Evolutionary conservation across 2,797 vertebrate genomes (phyloP).

Genomic region (Alfaro cultratus): DNA sequence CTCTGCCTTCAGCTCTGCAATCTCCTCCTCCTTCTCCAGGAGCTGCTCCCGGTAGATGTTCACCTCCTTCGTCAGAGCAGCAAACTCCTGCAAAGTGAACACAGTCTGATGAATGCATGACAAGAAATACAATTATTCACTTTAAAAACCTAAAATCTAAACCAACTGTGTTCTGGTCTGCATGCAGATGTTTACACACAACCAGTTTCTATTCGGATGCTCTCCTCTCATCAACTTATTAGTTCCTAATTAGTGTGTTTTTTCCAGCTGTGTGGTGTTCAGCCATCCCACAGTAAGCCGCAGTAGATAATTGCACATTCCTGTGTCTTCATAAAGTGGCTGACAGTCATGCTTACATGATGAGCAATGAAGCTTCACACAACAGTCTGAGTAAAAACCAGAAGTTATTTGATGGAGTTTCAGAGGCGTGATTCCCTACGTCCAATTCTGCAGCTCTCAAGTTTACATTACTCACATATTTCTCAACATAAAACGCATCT

Average conservation of each 20-base stretch:
- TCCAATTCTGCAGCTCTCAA: background rate
- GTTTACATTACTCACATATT: background rate
- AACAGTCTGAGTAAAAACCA: background rate
- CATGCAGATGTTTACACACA: background rate
- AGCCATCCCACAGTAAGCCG: background rate
- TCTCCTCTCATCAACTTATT: background rate
- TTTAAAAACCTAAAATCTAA: background rate
- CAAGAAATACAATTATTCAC: background rate
- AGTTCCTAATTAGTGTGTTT: background rate
- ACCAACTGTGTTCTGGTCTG: background rate
- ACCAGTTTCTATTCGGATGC: background rate
- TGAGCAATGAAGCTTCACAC: background rate
- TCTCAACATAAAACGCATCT: conserved; percentile 1
- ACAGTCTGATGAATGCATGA: background rate
- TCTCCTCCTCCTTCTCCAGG: conserved; percentile 95
- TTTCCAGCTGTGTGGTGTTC: background rate
- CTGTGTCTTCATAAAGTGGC: background rate
- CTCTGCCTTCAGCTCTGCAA: conserved; percentile 94
- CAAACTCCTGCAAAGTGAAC: conserved; percentile 87
- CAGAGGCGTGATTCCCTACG: background rate
- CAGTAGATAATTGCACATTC: background rate
- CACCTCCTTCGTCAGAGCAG: conserved; percentile 94
- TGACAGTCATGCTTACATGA: conserved; percentile 6
- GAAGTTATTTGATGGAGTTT: background rate
- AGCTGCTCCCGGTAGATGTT: conserved; percentile 95